phyloP scores from a whole-genome alignment of 37 sponge, comb jelly and placozoan genomes.

The Ephydatia muelleri region DNA sequence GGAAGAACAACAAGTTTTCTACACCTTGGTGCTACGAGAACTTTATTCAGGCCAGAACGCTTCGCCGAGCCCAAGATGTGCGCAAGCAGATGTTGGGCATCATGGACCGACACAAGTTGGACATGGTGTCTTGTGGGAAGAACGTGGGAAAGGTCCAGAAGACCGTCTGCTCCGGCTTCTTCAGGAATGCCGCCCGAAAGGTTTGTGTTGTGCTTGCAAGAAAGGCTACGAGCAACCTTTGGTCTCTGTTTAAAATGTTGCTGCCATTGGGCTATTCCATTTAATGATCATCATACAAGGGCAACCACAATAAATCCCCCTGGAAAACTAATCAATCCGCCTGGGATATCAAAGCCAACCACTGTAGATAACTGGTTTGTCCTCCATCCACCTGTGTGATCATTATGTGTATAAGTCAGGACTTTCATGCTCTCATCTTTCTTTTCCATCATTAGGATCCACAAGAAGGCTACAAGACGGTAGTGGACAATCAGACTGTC shows the following conservation, averaged over 20 bases:
- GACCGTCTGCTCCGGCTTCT: conserved; percentile 94
- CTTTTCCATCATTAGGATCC: conserved; percentile 65
- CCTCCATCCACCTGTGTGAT: no score
- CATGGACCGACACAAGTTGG: conserved; percentile 98
- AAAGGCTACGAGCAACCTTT: no score
- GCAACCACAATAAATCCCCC: no score
- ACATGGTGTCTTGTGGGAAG: conserved; percentile 93
- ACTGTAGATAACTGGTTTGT: no score
- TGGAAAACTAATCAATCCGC: background rate
- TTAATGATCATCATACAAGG: no score
- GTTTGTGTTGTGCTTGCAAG: no score
- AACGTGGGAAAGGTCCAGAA: conserved; percentile 89
- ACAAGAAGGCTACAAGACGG: conserved; percentile 96
- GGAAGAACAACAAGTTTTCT: conserved; percentile 98
- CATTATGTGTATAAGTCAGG: no score
- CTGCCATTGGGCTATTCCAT: no score
- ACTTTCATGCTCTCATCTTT: no score
- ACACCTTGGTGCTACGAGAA: conserved; percentile 98
- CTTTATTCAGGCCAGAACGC: conserved; percentile 94
- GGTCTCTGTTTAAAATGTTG: no score
- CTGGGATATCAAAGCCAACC: no score
- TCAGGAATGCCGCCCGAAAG: conserved; percentile 95
- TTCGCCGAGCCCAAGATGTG: conserved; percentile 87
- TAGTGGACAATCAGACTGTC: conserved; percentile 93
- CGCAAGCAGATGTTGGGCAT: conserved; percentile 98